These are phyloP conservation scores for Turritopsis rubra DNA, from an alignment of 30 jellyfish, hydroid and myxozoan species.

Conservation along the genomic window DNA sequence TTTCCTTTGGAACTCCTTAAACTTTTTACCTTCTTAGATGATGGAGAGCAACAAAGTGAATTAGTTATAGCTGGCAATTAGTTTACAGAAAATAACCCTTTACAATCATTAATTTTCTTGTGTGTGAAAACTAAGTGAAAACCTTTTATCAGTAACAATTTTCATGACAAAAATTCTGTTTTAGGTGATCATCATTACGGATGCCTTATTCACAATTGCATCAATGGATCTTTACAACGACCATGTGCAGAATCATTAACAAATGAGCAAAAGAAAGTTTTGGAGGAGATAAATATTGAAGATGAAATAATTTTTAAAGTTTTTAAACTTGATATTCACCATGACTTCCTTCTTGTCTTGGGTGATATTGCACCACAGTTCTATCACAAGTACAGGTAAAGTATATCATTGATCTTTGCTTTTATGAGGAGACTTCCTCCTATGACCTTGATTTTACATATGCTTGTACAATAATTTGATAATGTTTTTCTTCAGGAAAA, in stretches of 20 bases:
- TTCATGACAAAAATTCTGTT: neutral
- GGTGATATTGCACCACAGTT: constrained; percentile 28
- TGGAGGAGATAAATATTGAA: constrained; percentile 6
- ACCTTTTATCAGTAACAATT: neutral
- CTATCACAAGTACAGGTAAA: neutral
- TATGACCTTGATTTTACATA: too few relatives aligned
- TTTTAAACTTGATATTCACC: constrained; percentile 10
- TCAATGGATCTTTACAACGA: constrained; percentile 19
- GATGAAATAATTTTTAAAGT: constrained; percentile 15
- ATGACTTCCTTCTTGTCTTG: constrained; percentile 16
- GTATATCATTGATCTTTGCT: too few relatives aligned
- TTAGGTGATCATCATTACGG: constrained; percentile 29
- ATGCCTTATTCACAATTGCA: constrained; percentile 23
- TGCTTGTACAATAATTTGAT: too few relatives aligned
- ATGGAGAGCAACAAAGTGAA: too few relatives aligned
- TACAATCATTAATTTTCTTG: too few relatives aligned
- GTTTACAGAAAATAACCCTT: too few relatives aligned
- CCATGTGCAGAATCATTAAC: constrained; percentile 10
- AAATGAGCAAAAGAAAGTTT: constrained; percentile 14
- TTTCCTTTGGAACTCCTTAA: too few relatives aligned
- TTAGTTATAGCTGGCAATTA: too few relatives aligned
- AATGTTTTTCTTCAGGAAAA: neutral
- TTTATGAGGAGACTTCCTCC: too few relatives aligned
- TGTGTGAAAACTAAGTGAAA: too few relatives aligned
- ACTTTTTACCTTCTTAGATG: too few relatives aligned